phyloP scores from a whole-genome alignment of 2,113 vertebrate genomes.

The Mirza zaza region DNA sequence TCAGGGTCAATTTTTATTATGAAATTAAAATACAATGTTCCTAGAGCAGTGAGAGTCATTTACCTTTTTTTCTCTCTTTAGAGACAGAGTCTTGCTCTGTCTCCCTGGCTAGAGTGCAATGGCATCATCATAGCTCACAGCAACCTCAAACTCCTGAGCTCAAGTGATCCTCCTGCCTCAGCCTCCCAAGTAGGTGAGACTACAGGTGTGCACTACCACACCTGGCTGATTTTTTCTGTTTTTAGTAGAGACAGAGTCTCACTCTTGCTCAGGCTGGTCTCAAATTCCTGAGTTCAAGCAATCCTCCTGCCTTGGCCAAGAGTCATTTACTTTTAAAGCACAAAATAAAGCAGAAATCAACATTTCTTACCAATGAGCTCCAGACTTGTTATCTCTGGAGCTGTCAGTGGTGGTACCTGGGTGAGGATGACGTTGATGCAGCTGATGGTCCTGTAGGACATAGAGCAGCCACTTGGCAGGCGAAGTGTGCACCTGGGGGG shows the following conservation, averaged over 20 bases:
- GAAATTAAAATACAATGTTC: slow-evolving; percentile 19
- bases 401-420: slow-evolving; percentile 90
- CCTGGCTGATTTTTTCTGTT: neutral
- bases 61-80: neutral
- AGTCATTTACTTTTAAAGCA: neutral
- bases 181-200: neutral
- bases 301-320: neutral
- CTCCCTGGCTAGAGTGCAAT: neutral
- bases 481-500: slow-evolving; percentile 75
- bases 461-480: slow-evolving; percentile 89
- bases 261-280: neutral
- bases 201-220: neutral
- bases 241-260: neutral
- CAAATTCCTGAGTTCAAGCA: neutral
- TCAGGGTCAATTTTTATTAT: neutral
- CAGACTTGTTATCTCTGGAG: slow-evolving; percentile 90
- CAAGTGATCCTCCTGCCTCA: neutral
- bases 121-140: neutral
- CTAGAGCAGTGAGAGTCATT: neutral
- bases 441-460: slow-evolving; percentile 89
- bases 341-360: neutral
- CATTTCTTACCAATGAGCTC: slow-evolving; percentile 91
- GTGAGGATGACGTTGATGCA: slow-evolving; percentile 88
- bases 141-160: neutral
- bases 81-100: neutral